phyloP scores from a whole-genome alignment of 2,113 vertebrate genomes.

The Nematolebias whitei region DNA sequence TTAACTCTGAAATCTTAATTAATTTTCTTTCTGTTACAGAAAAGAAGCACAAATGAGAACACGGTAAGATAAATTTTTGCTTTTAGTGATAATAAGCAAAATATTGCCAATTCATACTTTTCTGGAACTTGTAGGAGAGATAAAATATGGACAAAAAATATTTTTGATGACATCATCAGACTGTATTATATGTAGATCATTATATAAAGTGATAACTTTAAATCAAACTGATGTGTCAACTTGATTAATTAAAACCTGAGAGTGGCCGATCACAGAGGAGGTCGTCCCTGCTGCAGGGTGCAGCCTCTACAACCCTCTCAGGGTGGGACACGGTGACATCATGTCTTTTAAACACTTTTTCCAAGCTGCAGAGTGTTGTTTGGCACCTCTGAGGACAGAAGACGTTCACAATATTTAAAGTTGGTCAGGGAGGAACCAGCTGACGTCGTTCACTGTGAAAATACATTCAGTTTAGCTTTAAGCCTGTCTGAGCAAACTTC shows the following conservation, averaged over 20 bases:
- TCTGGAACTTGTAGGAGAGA: too few species aligned
- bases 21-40: slow-evolving; percentile 50
- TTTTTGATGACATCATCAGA: too few species aligned
- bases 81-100: background rate
- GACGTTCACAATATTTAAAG: background rate
- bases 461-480: background rate
- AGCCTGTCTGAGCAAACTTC: background rate
- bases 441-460: background rate
- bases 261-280: too few species aligned
- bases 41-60: slow-evolving; percentile 57
- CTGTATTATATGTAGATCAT: too few species aligned
- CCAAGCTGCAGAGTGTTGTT: slow-evolving; percentile 5
- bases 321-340: background rate
- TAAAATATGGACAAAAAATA: too few species aligned
- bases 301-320: slow-evolving; percentile 7
- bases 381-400: background rate
- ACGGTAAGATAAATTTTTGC: slow-evolving; percentile 56
- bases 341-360: slow-evolving; percentile 10
- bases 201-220: too few species aligned
- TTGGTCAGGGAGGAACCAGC: background rate
- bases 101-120: too few species aligned
- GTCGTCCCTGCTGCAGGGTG: background rate
- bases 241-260: background rate
- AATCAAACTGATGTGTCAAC: background rate
- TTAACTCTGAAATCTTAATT: background rate